These are phyloP conservation scores for Drosophila cyrtoloma DNA, from an alignment of 2,888 invertebrate genomes.

Conservation along the genomic window DNA sequence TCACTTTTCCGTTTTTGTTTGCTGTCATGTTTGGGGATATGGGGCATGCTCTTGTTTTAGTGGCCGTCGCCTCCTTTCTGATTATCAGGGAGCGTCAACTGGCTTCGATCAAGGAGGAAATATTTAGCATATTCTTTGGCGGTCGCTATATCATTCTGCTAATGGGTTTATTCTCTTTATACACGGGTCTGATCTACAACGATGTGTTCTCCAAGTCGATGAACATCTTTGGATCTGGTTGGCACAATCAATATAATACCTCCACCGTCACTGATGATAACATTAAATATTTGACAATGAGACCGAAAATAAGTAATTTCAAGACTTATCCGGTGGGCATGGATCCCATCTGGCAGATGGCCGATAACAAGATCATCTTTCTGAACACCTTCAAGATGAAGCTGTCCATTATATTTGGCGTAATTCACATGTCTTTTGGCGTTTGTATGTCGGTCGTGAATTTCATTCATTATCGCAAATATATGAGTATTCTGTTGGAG, in stretches of 20 bases:
- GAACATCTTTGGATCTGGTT: conserved; percentile 96
- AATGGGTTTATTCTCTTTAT: conserved; percentile 98
- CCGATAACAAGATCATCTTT: conserved; percentile 96
- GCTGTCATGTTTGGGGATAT: conserved; percentile 98
- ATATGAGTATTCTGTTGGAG: conserved; percentile 90
- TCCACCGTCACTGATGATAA: conserved; percentile 76
- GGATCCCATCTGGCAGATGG: conserved; percentile 91
- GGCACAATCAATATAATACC: conserved; percentile 88
- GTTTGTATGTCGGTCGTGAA: conserved; percentile 93
- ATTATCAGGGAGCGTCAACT: conserved; percentile 92
- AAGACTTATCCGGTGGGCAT: conserved; percentile 94
- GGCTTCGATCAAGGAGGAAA: conserved; percentile 91
- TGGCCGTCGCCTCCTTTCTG: conserved; percentile 92
- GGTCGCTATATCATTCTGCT: conserved; percentile 98
- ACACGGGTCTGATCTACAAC: conserved; percentile 99
- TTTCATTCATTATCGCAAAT: conserved; percentile 90
- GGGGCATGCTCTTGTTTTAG: conserved; percentile 95
- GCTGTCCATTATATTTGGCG: conserved; percentile 96
- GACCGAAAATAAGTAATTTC: conserved; percentile 86
- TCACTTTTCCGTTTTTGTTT: conserved; percentile 98
- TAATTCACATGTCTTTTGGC: conserved; percentile 97
- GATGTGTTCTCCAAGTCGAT: conserved; percentile 98
- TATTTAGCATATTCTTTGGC: conserved; percentile 98
- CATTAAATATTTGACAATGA: conserved; percentile 64
- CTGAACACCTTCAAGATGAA: conserved; percentile 98